Conservation (phyloP, 2,888 invertebrate species). For the Tanytarsus gracilentus region DNA sequence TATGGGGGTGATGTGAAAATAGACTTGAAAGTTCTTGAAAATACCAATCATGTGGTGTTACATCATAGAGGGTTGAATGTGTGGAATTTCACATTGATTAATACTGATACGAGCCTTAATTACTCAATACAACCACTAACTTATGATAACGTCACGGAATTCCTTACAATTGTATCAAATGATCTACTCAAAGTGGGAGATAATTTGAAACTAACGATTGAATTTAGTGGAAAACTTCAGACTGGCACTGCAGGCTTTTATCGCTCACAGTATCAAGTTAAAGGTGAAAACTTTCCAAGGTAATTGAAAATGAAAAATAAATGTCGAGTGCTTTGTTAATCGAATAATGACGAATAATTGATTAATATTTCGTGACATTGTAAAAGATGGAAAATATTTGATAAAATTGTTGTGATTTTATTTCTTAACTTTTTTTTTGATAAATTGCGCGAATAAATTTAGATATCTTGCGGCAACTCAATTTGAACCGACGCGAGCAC, state of each 20-base stretch:
- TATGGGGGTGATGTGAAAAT: constrained; percentile 1
- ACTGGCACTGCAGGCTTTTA: constrained; percentile 7
- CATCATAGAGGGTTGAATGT: neutral
- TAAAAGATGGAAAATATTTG: neutral
- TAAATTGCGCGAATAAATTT: neutral
- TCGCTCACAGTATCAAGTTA: constrained; percentile 1
- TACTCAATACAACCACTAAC: no score
- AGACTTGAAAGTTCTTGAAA: neutral
- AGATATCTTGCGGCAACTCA: constrained; percentile 51
- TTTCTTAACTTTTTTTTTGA: neutral
- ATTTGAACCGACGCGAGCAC: constrained; percentile 51
- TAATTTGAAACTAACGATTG: neutral
- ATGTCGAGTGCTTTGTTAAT: neutral
- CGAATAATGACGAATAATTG: no score
- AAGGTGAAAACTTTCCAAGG: constrained; percentile 32
- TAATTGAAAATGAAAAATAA: neutral
- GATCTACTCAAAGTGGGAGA: neutral
- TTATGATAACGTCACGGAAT: neutral
- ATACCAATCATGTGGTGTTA: neutral
- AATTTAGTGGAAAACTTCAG: neutral
- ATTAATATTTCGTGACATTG: no score
- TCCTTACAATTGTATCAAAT: neutral
- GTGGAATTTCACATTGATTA: neutral
- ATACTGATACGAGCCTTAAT: neutral
- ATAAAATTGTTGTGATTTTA: neutral